phyloP scores from a whole-genome alignment of 2,888 invertebrate genomes.

The Thera britannica region DNA sequence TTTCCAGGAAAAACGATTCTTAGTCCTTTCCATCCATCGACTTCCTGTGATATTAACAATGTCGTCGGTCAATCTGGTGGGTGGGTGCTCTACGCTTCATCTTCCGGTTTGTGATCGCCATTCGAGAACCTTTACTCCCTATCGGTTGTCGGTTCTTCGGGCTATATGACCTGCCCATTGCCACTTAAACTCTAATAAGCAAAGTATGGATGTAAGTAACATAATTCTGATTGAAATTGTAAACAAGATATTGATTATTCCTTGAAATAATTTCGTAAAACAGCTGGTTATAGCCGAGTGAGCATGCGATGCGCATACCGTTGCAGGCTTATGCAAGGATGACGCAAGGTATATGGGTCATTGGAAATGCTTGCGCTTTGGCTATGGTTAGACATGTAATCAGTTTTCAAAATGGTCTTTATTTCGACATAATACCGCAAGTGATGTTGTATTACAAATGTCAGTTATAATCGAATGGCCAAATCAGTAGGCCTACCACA shows the following conservation, averaged over 20 bases:
- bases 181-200: too few relatives aligned
- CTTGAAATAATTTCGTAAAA: slow-evolving; percentile 57
- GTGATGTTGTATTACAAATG: slow-evolving; percentile 16
- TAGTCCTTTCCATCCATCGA: too few relatives aligned
- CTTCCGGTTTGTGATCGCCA: too few relatives aligned
- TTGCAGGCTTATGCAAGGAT: slow-evolving; percentile 59
- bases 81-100: too few relatives aligned
- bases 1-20: too few relatives aligned
- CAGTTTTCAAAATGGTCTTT: slow-evolving; percentile 22
- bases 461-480: background rate
- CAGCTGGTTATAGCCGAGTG: slow-evolving; percentile 59
- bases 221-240: background rate
- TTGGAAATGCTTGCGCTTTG: slow-evolving; percentile 36
- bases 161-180: too few relatives aligned
- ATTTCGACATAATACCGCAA: slow-evolving; percentile 25
- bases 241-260: slow-evolving; percentile 30
- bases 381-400: slow-evolving; percentile 29
- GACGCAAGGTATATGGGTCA: slow-evolving; percentile 66
- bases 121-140: too few relatives aligned
- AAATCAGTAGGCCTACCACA: too few relatives aligned
- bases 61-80: too few relatives aligned
- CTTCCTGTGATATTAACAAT: too few relatives aligned
- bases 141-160: too few relatives aligned
- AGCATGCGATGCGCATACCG: slow-evolving; percentile 73
- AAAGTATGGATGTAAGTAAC: too few relatives aligned